Conservation (phyloP, 1,140 invertebrate species). For the Bombus impatiens region DNA sequence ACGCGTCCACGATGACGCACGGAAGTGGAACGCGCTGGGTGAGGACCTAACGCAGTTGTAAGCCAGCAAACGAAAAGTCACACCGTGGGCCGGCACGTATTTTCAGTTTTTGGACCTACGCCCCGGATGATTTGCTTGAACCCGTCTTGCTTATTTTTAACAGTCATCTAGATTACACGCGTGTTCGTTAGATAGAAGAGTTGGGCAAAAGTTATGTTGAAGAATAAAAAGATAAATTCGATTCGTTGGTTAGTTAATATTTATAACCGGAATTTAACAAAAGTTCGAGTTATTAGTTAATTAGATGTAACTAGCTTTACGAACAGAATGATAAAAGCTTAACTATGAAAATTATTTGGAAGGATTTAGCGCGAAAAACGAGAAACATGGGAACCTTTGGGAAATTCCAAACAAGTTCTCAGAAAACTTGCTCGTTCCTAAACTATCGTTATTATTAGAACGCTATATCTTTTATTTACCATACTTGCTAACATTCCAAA, state of each 20-base stretch:
- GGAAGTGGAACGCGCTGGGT: slow-evolving; percentile 22
- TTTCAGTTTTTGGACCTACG: slow-evolving; percentile 77
- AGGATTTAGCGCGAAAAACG: neutral
- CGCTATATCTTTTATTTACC: too few relatives aligned
- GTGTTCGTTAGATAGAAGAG: neutral
- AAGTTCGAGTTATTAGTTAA: too few relatives aligned
- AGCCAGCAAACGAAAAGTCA: slow-evolving; percentile 4
- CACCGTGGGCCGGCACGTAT: slow-evolving; percentile 41
- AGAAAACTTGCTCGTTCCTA: too few relatives aligned
- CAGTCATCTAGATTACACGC: slow-evolving; percentile 76
- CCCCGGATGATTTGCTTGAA: slow-evolving; percentile 77
- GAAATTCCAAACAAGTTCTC: too few relatives aligned
- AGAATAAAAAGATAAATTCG: neutral
- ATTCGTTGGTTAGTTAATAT: too few relatives aligned
- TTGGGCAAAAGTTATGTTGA: neutral
- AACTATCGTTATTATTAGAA: too few relatives aligned
- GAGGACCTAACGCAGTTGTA: neutral
- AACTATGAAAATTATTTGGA: too few relatives aligned
- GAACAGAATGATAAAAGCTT: too few relatives aligned
- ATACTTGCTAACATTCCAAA: neutral
- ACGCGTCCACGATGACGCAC: slow-evolving; percentile 30
- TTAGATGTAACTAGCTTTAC: too few relatives aligned
- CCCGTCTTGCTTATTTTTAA: slow-evolving; percentile 79
- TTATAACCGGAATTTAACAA: too few relatives aligned
- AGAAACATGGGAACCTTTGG: neutral